Base-by-base conservation (phyloP, 1,140 invertebrate genomes). In the Drosophila malerkotliana region DNA sequence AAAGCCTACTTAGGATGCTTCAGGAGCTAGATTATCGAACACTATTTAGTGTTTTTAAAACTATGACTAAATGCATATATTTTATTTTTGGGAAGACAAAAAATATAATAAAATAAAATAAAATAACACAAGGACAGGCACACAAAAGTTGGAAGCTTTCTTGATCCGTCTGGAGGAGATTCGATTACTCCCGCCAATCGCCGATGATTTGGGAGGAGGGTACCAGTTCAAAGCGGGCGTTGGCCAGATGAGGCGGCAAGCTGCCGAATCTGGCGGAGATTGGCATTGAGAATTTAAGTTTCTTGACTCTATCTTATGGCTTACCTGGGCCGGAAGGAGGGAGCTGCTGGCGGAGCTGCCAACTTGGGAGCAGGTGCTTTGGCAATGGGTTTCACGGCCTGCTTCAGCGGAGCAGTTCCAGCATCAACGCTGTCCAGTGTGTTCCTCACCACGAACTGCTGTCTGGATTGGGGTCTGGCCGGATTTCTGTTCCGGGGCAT, bases 131-230 rank as follows among this genome's bases (percentile, higher is more conserved):
- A 34, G 32, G 32, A 34, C 32, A 18, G 9, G 14, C 1, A 28
- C 1, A 7, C 26, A 21, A 21, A 21, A 21, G 21, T 28, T 28
- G 32, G 3, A 51, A 26, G 56, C 30, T 44, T 6, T 28, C 1
- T 28, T 28, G 26, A 1, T 60, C 24, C 44, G 21, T 48, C 18
- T 12, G 32, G 26, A 30, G 45, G 9, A 4, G 34, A 37, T n/a
- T 37, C 8, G 39, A 37, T 74, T 45, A 85, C 41, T 83, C 84
- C 44, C 78, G 77, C 90, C 90, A 91, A 45, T 91, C 63, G 48
- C 90, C 87, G 9, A 90, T 73, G 8, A 91, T 72, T 48, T 91
- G 79, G 3, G 82, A 78, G 32, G 90, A 91, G 18, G 90, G 90
- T 59, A 91, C 85, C 63, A 91, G 58, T n/a, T 90, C 80, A 14